These are phyloP conservation scores for Tuberolachnus salignus DNA, from an alignment of 2,888 invertebrate genomes.

Conservation along the genomic window DNA sequence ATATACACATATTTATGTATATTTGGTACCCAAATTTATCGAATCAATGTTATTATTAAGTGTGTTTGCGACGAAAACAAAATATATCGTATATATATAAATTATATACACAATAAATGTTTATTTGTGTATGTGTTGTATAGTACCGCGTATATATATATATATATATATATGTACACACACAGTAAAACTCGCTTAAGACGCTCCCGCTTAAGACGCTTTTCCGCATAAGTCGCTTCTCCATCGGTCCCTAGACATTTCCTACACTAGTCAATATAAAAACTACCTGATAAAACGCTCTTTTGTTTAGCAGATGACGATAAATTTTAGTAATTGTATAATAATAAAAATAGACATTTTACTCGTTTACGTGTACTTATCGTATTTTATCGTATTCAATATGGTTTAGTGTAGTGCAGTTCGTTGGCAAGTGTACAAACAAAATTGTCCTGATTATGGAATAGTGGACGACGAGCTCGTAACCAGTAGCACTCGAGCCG, in stretches of 20 bases:
- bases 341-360: too few species aligned
- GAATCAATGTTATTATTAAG: constrained; percentile 52
- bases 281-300: constrained; percentile 1
- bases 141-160: too few species aligned
- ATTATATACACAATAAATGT: neutral
- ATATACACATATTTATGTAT: neutral
- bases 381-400: too few species aligned
- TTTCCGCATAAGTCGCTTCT: neutral
- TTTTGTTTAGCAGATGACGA: neutral
- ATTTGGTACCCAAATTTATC: constrained; percentile 38
- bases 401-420: too few species aligned
- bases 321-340: neutral
- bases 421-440: too few species aligned
- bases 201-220: neutral
- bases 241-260: constrained; percentile 9
- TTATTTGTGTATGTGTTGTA: too few species aligned
- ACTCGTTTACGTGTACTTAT: too few species aligned
- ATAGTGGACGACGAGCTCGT: too few species aligned
- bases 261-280: neutral
- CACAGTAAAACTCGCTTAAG: neutral
- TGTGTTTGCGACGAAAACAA: constrained; percentile 39
- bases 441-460: too few species aligned
- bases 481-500: too few species aligned
- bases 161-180: too few species aligned
- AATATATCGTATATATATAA: neutral